A percentile compares a stretch with the other conserved stretches of the same genome.
Conservation (phyloP, 2,888 invertebrate species). For the Scaptomyza parva region DNA sequence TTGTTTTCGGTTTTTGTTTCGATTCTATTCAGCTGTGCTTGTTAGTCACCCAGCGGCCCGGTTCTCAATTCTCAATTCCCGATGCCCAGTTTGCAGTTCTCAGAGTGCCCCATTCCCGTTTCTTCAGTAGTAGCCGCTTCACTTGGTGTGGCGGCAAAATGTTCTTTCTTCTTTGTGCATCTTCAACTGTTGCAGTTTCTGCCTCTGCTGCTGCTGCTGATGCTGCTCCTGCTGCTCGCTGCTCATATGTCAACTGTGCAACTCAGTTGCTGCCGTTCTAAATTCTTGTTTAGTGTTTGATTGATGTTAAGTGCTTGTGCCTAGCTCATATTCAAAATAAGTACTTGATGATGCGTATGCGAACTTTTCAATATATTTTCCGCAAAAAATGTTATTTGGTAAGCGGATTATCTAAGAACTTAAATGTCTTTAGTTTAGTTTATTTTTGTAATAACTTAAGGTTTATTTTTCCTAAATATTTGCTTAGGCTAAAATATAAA, state of each 20-base stretch:
- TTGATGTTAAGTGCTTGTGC: conserved; percentile 81
- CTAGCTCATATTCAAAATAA: conserved; percentile 44
- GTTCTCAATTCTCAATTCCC: conserved; percentile 35
- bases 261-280: conserved; percentile 67
- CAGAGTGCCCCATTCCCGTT: conserved; percentile 37
- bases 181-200: conserved; percentile 42
- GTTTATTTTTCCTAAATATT: neutral
- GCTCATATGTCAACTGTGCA: conserved; percentile 82
- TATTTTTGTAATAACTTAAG: too few relatives aligned
- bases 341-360: conserved; percentile 34
- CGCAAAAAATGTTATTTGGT: conserved; percentile 14
- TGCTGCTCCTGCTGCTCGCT: conserved; percentile 53
- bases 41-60: conserved; percentile 58
- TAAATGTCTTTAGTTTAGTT: neutral
- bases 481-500: too few relatives aligned
- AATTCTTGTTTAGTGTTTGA: conserved; percentile 80
- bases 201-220: conserved; percentile 28
- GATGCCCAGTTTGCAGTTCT: conserved; percentile 27
- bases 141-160: conserved; percentile 77
- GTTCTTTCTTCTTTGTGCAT: conserved; percentile 61
- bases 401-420: neutral
- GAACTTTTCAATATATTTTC: conserved; percentile 48
- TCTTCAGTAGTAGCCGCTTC: conserved; percentile 68
- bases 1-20: conserved; percentile 3
- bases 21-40: conserved; percentile 49